A percentile compares a stretch with the other conserved stretches of the same genome.
phyloP scores from a whole-genome alignment of 2,888 invertebrate species.

The Drosophila meridiana region DNA sequence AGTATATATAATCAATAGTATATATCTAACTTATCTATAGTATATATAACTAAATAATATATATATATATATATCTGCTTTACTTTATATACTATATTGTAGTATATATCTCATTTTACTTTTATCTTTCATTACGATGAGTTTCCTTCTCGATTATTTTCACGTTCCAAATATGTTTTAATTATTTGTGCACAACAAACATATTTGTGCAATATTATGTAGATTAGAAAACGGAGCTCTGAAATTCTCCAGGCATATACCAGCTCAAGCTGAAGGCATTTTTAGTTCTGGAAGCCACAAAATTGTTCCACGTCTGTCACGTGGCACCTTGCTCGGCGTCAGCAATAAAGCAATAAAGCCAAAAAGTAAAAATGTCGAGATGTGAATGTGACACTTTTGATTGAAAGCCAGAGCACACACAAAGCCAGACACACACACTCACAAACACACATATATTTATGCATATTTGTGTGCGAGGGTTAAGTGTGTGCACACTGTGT shows the following conservation, averaged over 20 bases:
- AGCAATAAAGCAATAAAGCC: conserved; percentile 47
- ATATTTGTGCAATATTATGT: not conserved
- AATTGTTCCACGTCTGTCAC: conserved; percentile 47
- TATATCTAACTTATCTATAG: no score
- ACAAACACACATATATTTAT: not conserved
- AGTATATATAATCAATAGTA: no score
- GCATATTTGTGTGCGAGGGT: not conserved
- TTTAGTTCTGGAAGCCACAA: conserved; percentile 19
- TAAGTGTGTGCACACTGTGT: conserved; percentile 7
- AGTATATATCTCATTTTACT: no score
- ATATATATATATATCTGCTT: no score
- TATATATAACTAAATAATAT: no score
- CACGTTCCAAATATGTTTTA: not conserved
- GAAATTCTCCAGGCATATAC: not conserved
- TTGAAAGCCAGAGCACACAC: conserved; percentile 55
- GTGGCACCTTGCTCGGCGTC: conserved; percentile 37
- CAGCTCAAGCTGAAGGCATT: conserved; percentile 14
- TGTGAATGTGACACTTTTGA: conserved; percentile 75
- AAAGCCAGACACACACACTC: not conserved
- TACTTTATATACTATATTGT: no score
- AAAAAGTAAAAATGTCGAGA: conserved; percentile 58
- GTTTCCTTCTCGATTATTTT: not conserved
- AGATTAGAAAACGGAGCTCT: not conserved
- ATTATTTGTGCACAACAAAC: not conserved
- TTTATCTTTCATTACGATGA: not conserved